Evolutionary conservation across 2,113 vertebrate species (phyloP).

Genomic region (Pedionomus torquatus): DNA sequence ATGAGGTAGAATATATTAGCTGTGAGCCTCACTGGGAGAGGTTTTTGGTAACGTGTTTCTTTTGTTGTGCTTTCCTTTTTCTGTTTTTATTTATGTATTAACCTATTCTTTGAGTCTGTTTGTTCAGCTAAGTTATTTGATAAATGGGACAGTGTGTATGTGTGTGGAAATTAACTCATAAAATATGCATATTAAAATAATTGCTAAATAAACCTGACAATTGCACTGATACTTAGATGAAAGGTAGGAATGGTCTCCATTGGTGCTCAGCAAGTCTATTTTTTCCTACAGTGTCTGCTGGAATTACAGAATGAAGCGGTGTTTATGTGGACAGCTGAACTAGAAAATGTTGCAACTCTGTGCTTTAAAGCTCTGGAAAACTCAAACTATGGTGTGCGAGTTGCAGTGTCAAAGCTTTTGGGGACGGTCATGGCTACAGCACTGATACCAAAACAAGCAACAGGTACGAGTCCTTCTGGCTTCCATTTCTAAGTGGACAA

Average conservation of each 20-base stretch:
- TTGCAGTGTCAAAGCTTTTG: constrained; percentile 93
- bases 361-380: constrained; percentile 98
- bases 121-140: not conserved
- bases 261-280: not conserved
- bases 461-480: constrained; percentile 76
- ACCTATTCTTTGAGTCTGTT: not conserved
- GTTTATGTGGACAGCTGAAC: constrained; percentile 98
- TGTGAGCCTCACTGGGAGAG: not conserved
- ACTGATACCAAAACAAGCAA: constrained; percentile 95
- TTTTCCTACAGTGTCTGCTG: constrained; percentile 84
- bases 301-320: constrained; percentile 98
- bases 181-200: not conserved
- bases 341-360: constrained; percentile 94
- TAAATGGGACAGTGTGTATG: not conserved
- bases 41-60: not conserved
- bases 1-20: not conserved
- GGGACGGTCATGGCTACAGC: constrained; percentile 97
- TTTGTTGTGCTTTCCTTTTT: not conserved
- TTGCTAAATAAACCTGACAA: not conserved
- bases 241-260: not conserved
- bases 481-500: not conserved
- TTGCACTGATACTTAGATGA: not conserved
- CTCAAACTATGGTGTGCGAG: constrained; percentile 95
- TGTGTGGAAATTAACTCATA: not conserved
- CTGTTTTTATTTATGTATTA: not conserved